Percentiles rank a stretch among this genome's conserved stretches.
These are phyloP conservation scores for Hylyphantes graminicola DNA, from an alignment of 1,140 invertebrate genomes.

Conservation along the genomic window DNA sequence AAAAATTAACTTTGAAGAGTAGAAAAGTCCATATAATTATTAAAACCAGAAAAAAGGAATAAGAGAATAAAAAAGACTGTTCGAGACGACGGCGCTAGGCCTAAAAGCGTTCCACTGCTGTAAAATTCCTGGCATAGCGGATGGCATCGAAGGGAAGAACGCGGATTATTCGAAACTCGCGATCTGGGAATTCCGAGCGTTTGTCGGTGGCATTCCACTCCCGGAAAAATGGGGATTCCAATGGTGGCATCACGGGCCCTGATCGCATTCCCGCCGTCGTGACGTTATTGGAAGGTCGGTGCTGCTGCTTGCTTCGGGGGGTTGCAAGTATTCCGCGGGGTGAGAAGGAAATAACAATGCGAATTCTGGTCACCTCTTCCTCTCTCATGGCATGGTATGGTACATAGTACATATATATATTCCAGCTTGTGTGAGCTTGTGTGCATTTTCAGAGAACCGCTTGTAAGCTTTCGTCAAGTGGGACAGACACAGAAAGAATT, in stretches of 20 bases:
- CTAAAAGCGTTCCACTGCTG: slow-evolving; percentile 21
- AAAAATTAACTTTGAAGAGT: slow-evolving; percentile 50
- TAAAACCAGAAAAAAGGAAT: slow-evolving; percentile 50
- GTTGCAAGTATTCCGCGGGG: slow-evolving; percentile 25
- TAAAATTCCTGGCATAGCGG: slow-evolving; percentile 49
- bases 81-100: background rate
- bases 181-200: slow-evolving; percentile 57
- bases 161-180: slow-evolving; percentile 57
- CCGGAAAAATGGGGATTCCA: slow-evolving; percentile 56
- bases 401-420: too few relatives aligned
- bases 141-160: slow-evolving; percentile 48
- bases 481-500: too few relatives aligned
- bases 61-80: background rate
- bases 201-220: slow-evolving; percentile 57
- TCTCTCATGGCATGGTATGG: too few relatives aligned
- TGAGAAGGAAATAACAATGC: background rate
- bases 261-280: slow-evolving; percentile 53
- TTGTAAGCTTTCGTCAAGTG: too few relatives aligned
- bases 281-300: slow-evolving; percentile 57
- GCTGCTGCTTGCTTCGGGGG: slow-evolving; percentile 33
- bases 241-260: slow-evolving; percentile 56
- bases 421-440: too few relatives aligned
- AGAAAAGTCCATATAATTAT: slow-evolving; percentile 40
- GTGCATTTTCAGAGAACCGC: too few relatives aligned
- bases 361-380: too few relatives aligned